Evolutionary conservation across 53 echinoderm and acorn worm genomes (phyloP), one percentile per base, ranked within the genome.

Genomic region (Echinometra lucunter): DNA sequence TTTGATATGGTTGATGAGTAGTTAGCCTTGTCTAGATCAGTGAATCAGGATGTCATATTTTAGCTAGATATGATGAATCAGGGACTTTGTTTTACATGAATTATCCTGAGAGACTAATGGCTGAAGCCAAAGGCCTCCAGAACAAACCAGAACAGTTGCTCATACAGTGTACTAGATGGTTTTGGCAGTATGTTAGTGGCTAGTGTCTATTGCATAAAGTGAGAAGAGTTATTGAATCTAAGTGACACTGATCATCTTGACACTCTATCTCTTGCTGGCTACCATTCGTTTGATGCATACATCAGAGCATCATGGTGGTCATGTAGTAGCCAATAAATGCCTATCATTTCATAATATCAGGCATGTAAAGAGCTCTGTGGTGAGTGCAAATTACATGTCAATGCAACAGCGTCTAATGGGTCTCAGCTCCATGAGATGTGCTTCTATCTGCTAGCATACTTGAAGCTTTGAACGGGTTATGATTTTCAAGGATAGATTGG

Each of bases 211-310:
- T 85, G 85, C 28, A 49, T 85, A 15, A n/a, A 25, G 49, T 85
- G 9, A 27, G 49, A 85, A 6, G 23, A 47, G 85, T 85, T 85
- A 85, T 85, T 85, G 85, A 85, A 45, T 45, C 28, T 85, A n/a
- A 49, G 47, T 0, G 47, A 85, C 85, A 45, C 49, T 3, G 12
- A 85, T 85, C 81, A 42, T 19, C 81, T 23, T 1, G 17, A 81
- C 25, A 13, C 53, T 4, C 53, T 53, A 18, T 34, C 49, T 78
- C 19, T 42, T 23, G 47, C 28, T 13, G 35, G 5, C 45, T 5
- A 44, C 82, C 25, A 6, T 82, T 6, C 45, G 15, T 15, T 69
- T 6, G 6, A 15, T 35, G 18, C 13, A 40, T 81, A 44, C 42
- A 38, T 44, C 19, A 42, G 5, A 21, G 37, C 21, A 85, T 47